These are phyloP conservation scores for Magallana gigas DNA, from an alignment of 1,140 invertebrate genomes.

Conservation along the genomic window DNA sequence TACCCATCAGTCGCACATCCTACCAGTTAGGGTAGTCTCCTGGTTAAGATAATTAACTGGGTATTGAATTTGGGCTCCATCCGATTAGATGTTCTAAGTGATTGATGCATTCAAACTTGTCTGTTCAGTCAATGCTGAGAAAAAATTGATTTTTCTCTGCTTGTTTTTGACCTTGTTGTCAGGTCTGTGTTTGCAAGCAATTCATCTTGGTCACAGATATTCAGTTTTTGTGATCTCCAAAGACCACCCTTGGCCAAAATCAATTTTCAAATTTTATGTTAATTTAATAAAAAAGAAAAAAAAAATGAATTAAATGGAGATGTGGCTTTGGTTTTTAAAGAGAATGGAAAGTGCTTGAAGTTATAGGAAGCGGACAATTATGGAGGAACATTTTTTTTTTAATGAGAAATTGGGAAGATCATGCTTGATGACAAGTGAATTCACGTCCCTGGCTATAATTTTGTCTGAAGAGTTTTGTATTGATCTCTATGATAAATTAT, in stretches of 20 bases:
- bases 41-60: conserved; percentile 8
- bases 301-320: conserved; percentile 2
- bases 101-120: conserved; percentile 34
- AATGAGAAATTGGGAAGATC: background rate
- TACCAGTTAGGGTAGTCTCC: background rate
- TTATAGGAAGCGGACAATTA: background rate
- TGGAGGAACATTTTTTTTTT: background rate
- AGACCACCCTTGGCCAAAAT: background rate
- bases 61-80: conserved; percentile 18
- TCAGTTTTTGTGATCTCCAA: background rate
- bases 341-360: background rate
- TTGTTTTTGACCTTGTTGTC: conserved; percentile 20
- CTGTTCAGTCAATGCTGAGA: background rate
- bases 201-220: background rate
- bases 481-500: background rate
- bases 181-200: background rate
- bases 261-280: background rate
- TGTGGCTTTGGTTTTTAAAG: background rate
- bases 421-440: background rate
- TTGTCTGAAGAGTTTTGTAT: conserved; percentile 4
- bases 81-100: background rate
- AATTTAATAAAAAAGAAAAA: background rate
- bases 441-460: background rate
- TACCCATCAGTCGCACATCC: background rate
- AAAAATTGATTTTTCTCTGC: conserved; percentile 1